Conservation (phyloP, 1,140 invertebrate species). For the Manduca sexta region DNA sequence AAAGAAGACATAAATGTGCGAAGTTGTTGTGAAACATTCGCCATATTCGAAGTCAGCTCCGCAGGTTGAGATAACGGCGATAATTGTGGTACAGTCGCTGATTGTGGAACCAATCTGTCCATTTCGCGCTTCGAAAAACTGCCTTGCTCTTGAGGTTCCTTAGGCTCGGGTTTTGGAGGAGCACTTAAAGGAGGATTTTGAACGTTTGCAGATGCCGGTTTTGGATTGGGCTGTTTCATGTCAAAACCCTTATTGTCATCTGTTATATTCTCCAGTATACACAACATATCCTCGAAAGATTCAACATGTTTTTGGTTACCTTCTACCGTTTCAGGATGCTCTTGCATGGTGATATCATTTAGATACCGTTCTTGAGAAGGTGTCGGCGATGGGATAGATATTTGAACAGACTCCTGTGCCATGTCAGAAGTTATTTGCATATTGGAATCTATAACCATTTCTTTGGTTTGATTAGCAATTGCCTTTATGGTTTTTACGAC, state of each 20-base stretch:
- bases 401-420: constrained; percentile 75
- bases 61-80: constrained; percentile 81
- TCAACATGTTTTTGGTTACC: constrained; percentile 73
- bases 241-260: constrained; percentile 61
- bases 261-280: constrained; percentile 79
- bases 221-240: constrained; percentile 45
- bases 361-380: constrained; percentile 76
- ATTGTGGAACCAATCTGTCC: constrained; percentile 51
- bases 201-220: constrained; percentile 21
- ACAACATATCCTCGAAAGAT: constrained; percentile 79
- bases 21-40: constrained; percentile 80
- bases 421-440: constrained; percentile 71
- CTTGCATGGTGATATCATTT: constrained; percentile 75
- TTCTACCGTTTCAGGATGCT: constrained; percentile 67
- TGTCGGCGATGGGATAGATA: constrained; percentile 76
- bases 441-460: constrained; percentile 69
- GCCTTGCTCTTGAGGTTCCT: constrained; percentile 44
- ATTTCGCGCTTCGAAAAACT: constrained; percentile 41
- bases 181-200: constrained; percentile 34
- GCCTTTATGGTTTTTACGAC: constrained; percentile 66
- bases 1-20: constrained; percentile 77
- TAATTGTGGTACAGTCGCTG: constrained; percentile 76
- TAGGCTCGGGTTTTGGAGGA: constrained; percentile 42
- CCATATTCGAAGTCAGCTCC: constrained; percentile 80
- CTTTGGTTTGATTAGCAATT: constrained; percentile 67